These are phyloP conservation scores for Ichneumoninae sp. DNA, from an alignment of 2,888 invertebrate genomes.

Conservation along the genomic window DNA sequence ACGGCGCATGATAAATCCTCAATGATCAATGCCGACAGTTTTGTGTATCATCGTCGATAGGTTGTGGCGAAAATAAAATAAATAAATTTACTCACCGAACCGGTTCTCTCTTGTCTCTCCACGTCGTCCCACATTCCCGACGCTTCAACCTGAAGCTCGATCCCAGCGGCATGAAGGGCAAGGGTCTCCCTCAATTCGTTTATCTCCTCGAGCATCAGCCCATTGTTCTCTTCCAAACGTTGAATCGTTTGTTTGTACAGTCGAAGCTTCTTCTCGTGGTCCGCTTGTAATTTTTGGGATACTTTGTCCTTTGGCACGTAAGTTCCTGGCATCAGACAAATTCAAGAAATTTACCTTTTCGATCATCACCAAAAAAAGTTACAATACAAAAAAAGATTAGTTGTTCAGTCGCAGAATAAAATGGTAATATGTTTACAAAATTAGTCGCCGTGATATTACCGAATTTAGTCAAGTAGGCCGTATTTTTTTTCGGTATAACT, in stretches of 20 bases:
- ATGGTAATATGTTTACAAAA: background rate
- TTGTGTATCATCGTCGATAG: background rate
- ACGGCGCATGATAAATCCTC: background rate
- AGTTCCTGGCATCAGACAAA: constrained; percentile 64
- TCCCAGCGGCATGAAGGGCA: constrained; percentile 67
- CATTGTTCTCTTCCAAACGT: constrained; percentile 75
- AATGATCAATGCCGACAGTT: background rate
- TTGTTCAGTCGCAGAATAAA: background rate
- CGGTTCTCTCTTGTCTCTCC: background rate
- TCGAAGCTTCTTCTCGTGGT: constrained; percentile 70
- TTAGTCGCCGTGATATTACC: background rate
- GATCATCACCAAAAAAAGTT: background rate
- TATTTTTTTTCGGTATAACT: too few relatives aligned
- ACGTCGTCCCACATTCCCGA: constrained; percentile 69
- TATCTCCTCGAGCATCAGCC: constrained; percentile 73
- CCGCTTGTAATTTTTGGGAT: constrained; percentile 66
- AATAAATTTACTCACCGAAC: constrained; percentile 46
- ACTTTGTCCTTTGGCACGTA: constrained; percentile 68
- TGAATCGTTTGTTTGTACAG: constrained; percentile 73
- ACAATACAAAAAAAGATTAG: background rate
- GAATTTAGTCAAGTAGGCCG: too few relatives aligned
- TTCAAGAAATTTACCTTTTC: background rate
- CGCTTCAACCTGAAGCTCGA: constrained; percentile 71
- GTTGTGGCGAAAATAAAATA: background rate
- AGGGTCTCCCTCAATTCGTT: constrained; percentile 71